Evolutionary conservation across 2,797 vertebrate genomes (phyloP).

Genomic region (Platalea minor): DNA sequence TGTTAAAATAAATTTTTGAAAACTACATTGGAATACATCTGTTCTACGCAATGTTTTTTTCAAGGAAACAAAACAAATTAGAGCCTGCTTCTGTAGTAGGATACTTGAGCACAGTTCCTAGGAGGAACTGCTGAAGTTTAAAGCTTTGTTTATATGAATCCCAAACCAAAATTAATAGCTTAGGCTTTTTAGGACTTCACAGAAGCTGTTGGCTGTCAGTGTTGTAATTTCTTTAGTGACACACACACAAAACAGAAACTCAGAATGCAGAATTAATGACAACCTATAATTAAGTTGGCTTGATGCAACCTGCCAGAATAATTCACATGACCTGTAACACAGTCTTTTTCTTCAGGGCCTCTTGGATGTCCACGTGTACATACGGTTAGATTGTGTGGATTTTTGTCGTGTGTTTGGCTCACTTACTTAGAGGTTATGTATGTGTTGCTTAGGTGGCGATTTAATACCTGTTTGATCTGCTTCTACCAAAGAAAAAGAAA

Average conservation of each 20-base stretch:
- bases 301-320: background rate
- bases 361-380: background rate
- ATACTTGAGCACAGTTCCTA: background rate
- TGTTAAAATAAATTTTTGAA: background rate
- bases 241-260: background rate
- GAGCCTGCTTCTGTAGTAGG: background rate
- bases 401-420: background rate
- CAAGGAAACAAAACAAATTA: background rate
- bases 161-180: background rate
- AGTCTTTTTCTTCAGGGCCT: background rate
- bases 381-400: background rate
- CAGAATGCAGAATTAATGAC: background rate
- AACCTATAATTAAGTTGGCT: background rate
- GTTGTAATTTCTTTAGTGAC: background rate
- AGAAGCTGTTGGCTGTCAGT: background rate
- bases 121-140: background rate
- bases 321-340: fast-evolving
- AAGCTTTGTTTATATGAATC: background rate
- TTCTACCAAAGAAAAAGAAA: background rate
- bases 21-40: background rate
- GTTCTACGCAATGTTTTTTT: background rate
- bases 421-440: background rate
- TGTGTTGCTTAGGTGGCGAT: background rate
- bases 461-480: background rate
- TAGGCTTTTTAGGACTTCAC: background rate